Evolutionary conservation across 2,888 invertebrate genomes (phyloP).

Genomic region (Pristionchus arcanus): DNA sequence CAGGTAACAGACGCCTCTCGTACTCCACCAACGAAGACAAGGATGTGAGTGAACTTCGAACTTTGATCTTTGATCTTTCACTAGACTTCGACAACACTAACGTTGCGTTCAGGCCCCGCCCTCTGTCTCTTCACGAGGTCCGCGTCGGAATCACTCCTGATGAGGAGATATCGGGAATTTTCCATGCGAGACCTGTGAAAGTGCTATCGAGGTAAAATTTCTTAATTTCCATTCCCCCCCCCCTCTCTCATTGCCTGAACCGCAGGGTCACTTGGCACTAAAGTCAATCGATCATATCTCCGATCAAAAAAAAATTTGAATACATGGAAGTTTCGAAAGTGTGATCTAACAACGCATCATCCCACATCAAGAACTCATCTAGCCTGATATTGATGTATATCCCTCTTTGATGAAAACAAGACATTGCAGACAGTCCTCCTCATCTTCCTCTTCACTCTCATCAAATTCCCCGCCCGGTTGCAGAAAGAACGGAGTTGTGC

Average conservation of each 20-base stretch:
- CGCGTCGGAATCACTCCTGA: slow-evolving; percentile 9
- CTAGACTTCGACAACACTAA: too few relatives aligned
- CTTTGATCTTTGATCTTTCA: background rate
- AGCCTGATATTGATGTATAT: too few relatives aligned
- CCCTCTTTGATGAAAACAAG: background rate
- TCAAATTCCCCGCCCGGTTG: slow-evolving; percentile 33
- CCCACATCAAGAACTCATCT: too few relatives aligned
- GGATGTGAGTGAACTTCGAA: slow-evolving; percentile 6
- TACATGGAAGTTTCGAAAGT: too few relatives aligned
- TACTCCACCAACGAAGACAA: slow-evolving; percentile 35
- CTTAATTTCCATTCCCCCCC: too few relatives aligned
- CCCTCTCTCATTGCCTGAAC: too few relatives aligned
- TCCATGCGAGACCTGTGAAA: slow-evolving; percentile 49
- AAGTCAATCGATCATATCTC: too few relatives aligned
- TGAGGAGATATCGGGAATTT: slow-evolving; percentile 33
- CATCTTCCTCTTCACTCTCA: slow-evolving; percentile 31
- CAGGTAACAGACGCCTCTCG: slow-evolving; percentile 31
- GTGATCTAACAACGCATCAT: too few relatives aligned
- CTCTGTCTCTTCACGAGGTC: slow-evolving; percentile 41
- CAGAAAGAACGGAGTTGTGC: slow-evolving; percentile 48
- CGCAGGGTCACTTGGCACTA: too few relatives aligned
- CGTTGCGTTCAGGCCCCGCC: background rate
- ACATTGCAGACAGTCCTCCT: background rate
- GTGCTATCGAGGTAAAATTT: slow-evolving; percentile 47
- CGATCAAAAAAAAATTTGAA: too few relatives aligned